Base-by-base conservation (phyloP, 1,140 invertebrate species). In the Atta colombica region DNA sequence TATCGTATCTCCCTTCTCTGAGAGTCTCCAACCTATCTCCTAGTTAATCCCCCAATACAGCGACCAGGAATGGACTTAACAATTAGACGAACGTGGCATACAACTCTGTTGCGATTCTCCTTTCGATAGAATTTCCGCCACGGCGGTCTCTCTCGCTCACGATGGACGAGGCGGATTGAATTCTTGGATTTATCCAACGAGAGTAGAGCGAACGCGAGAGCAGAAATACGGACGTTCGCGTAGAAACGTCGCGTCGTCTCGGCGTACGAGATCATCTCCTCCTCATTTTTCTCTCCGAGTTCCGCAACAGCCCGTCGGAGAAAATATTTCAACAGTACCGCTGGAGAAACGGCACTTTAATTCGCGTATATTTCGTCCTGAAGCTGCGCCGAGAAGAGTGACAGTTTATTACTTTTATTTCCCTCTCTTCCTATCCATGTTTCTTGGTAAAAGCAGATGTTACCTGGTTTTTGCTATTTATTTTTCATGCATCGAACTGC, bases 351-450 rank as follows among this genome's bases (percentile, higher is more conserved):
- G 80, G 80, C 53, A 82, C 80, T 82, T 82, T 74, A 82, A 82
- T 82, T 82, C 80, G 80, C 80, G 53, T 82, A 82, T 68, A 51
- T 82, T 82, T 82, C 80, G 68, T 61, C 35, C 35, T 12, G 66
- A 28, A 72, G 16, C 78, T 58, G 14, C 31, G 21, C 31, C 10
- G 51, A 58, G 80, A 75, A 61, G 63, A 84, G 25, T 49, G 69
- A 58, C 55, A 61, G 69, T 84, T 74, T 84, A 75, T 84, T 84
- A 84, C 45, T 61, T 82, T 84, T 74, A 74, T 84, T 63, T 61
- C 69, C 21, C 25, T 21, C 8, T 3, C 49, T 8, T 25, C 31
- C 25, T 16, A 6, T 6, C 14, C 31, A 4, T 31, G 69, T 49
- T 82, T 82, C 80, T 25, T 35, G 28, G 39, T 28, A 35, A n/a